Evolutionary conservation across 2,797 vertebrate genomes (phyloP).

Genomic region (Streptopelia turtur): DNA sequence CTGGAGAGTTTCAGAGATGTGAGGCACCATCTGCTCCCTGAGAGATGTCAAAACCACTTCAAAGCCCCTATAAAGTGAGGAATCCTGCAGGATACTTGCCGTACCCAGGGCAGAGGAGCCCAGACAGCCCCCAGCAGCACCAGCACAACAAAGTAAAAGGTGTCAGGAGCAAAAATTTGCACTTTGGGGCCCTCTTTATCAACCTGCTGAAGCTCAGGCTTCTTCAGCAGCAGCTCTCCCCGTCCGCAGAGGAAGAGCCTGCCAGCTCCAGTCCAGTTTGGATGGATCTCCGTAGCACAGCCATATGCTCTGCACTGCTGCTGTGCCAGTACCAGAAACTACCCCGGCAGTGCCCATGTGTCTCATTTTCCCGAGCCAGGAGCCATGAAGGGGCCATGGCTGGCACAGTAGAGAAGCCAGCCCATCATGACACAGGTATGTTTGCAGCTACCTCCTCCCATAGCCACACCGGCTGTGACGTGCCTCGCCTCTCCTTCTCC

Average conservation of each 20-base stretch:
- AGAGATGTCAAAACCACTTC: not conserved
- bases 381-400: not conserved
- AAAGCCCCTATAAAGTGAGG: not conserved
- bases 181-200: not conserved
- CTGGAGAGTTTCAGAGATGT: not conserved
- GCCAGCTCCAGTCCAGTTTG: not conserved
- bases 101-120: not conserved
- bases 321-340: not conserved
- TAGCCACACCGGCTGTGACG: accelerated
- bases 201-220: not conserved
- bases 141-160: not conserved
- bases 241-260: not conserved
- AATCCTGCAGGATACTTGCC: not conserved
- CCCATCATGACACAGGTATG: not conserved
- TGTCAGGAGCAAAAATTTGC: not conserved
- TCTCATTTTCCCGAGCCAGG: not conserved
- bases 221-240: not conserved
- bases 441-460: not conserved
- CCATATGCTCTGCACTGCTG: not conserved
- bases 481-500: not conserved
- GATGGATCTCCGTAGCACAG: not conserved
- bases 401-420: not conserved
- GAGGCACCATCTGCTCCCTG: constrained; percentile 10
- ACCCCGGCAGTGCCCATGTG: not conserved
- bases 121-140: not conserved